Percentiles rank a stretch among this genome's conserved stretches.
Conservation (phyloP, 2,888 invertebrate genomes). For the Antheraea assamensis region DNA sequence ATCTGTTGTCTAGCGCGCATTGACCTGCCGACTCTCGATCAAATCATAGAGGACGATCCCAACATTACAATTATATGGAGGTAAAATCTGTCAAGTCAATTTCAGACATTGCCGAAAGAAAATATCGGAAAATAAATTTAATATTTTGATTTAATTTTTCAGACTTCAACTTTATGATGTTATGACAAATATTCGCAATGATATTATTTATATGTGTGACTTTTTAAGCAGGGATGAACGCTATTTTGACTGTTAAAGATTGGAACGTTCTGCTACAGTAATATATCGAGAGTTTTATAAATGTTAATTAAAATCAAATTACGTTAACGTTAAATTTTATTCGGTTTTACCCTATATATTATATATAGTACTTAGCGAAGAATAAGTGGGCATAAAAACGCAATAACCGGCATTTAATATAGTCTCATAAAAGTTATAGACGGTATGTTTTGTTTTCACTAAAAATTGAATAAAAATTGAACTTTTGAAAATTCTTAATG, state of each 20-base stretch:
- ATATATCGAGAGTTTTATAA: neutral
- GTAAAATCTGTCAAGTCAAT: slow-evolving; percentile 54
- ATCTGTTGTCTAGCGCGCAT: slow-evolving; percentile 93
- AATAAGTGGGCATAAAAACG: no score
- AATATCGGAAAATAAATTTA: neutral
- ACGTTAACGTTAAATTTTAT: no score
- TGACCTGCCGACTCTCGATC: slow-evolving; percentile 88
- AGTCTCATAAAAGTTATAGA: no score
- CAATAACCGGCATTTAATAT: no score
- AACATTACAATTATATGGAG: slow-evolving; percentile 92
- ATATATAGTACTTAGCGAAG: no score
- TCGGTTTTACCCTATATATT: no score
- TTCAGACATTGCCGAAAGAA: neutral
- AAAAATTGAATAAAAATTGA: no score
- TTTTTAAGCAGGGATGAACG: neutral
- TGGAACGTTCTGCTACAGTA: neutral
- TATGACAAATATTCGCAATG: neutral
- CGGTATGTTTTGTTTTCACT: no score
- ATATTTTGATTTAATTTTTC: neutral
- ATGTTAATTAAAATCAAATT: no score
- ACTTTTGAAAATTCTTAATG: no score
- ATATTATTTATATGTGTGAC: no score
- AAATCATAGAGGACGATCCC: slow-evolving; percentile 91
- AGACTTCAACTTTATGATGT: neutral
- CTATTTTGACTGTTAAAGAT: neutral